Evolutionary conservation across 92 coral and sea anemone genomes (phyloP).

Genomic region (Palythoa heliodiscus): DNA sequence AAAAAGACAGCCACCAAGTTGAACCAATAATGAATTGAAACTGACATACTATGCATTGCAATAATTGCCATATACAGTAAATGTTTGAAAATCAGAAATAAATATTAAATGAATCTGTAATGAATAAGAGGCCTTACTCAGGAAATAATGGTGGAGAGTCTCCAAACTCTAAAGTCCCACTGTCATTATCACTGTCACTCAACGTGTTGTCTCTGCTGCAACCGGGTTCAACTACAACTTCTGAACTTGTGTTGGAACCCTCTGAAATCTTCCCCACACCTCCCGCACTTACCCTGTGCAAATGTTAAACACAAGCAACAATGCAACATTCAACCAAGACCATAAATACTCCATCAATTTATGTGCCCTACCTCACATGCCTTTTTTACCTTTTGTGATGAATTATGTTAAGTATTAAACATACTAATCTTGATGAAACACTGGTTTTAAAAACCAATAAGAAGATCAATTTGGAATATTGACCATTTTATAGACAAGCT

Average conservation of each 20-base stretch:
- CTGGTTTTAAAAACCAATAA: no score
- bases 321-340: no score
- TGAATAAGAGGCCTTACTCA: conserved; percentile 52
- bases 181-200: conserved; percentile 69
- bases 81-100: background rate
- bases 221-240: conserved; percentile 73
- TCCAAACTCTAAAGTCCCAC: conserved; percentile 42
- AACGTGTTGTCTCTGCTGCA: conserved; percentile 68
- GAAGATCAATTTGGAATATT: no score
- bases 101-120: background rate
- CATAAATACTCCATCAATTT: no score
- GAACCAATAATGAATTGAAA: no score
- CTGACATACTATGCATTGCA: background rate
- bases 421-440: no score
- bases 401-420: no score
- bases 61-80: background rate
- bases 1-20: no score
- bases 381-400: no score
- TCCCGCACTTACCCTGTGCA: background rate
- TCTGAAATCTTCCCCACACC: conserved; percentile 54
- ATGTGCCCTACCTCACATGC: no score
- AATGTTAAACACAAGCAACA: background rate
- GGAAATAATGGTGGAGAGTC: conserved; percentile 63
- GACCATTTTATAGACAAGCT: no score
- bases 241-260: conserved; percentile 67